Evolutionary conservation across 2,888 invertebrate species (phyloP).

Genomic region (Beris morrisii): DNA sequence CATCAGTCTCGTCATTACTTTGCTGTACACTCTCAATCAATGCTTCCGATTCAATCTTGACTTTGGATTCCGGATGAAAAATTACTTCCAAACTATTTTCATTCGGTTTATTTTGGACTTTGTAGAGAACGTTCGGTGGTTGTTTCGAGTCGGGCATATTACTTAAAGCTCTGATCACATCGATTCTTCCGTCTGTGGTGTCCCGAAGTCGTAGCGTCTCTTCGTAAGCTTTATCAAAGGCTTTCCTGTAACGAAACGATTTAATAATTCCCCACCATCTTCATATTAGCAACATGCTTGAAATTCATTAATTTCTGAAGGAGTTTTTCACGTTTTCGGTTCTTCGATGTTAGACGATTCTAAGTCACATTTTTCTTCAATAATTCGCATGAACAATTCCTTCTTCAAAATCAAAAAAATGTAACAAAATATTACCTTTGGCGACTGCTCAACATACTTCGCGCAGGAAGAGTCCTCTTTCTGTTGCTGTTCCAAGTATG

Average conservation of each 20-base stretch:
- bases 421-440: constrained; percentile 44
- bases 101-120: constrained; percentile 39
- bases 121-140: constrained; percentile 50
- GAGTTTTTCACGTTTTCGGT: neutral
- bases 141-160: constrained; percentile 48
- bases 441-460: constrained; percentile 44
- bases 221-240: constrained; percentile 49
- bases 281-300: too few species aligned
- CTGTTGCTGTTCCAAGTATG: too few species aligned
- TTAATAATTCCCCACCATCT: too few species aligned
- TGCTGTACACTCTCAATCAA: constrained; percentile 50
- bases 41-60: constrained; percentile 43
- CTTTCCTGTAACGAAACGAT: constrained; percentile 42
- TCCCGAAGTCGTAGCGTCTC: constrained; percentile 48
- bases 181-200: constrained; percentile 44
- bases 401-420: too few species aligned
- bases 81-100: constrained; percentile 44
- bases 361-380: too few species aligned
- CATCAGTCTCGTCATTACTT: too few species aligned
- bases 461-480: too few species aligned
- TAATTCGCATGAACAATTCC: too few species aligned
- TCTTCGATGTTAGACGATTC: too few species aligned
- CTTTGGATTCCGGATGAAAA: constrained; percentile 43
- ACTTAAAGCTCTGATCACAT: constrained; percentile 50
- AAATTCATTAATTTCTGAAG: neutral